A percentile compares a stretch with the other conserved stretches of the same genome.
Conservation (phyloP, 2,888 invertebrate species). For the Punctoribates punctum region DNA sequence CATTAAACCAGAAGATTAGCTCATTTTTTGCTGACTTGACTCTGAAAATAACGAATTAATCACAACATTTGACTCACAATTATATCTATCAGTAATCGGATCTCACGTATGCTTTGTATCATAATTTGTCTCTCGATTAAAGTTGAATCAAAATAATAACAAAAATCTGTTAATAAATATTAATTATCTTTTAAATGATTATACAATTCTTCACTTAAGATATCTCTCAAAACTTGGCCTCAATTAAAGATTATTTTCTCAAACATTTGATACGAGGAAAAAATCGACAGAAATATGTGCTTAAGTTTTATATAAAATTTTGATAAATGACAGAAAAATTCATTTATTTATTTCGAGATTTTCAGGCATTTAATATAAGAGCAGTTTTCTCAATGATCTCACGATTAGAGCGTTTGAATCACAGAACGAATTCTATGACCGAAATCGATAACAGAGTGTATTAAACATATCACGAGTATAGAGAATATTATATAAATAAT, state of each 20-base stretch:
- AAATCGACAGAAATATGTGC: neutral
- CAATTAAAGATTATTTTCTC: neutral
- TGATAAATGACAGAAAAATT: conserved; percentile 20
- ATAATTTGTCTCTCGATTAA: conserved; percentile 1
- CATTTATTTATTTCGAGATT: no score
- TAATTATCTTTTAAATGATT: conserved; percentile 16
- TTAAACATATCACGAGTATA: no score
- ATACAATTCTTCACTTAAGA: neutral
- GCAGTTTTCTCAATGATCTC: neutral
- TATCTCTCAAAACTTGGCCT: neutral
- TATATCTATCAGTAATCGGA: neutral
- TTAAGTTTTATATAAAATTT: neutral
- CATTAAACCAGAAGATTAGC: neutral
- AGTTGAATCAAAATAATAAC: neutral
- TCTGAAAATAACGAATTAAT: neutral
- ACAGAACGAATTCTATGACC: neutral
- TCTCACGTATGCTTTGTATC: neutral
- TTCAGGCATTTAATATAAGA: neutral
- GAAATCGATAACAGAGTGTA: neutral
- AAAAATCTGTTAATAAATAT: conserved; percentile 22
- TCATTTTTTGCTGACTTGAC: neutral
- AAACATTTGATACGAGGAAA: neutral
- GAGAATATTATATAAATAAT: neutral
- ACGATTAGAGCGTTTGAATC: neutral
- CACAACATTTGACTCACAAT: neutral